Conservation (phyloP, 1,140 invertebrate genomes). For the Drosophila pectinifera region DNA sequence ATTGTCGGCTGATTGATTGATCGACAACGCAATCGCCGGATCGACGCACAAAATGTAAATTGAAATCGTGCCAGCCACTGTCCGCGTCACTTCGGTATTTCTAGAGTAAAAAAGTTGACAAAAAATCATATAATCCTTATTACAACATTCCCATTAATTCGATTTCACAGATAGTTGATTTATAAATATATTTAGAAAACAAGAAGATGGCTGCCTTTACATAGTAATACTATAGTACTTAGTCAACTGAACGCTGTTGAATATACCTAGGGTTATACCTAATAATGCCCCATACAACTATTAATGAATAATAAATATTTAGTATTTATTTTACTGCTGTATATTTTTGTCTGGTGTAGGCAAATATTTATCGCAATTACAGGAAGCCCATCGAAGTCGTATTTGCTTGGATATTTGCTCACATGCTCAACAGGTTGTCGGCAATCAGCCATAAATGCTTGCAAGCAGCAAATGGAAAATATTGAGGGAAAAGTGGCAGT, state of each 20-base stretch:
- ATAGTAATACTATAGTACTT: not conserved
- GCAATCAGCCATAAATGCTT: conserved; percentile 30
- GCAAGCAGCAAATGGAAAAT: conserved; percentile 21
- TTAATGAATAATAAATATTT: conserved; percentile 4
- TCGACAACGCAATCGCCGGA: conserved; percentile 37
- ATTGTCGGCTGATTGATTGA: conserved; percentile 54
- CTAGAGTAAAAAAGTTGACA: not conserved
- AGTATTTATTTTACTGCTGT: not conserved
- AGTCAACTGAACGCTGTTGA: not conserved
- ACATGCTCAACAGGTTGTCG: conserved; percentile 55
- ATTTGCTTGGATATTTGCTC: conserved; percentile 43
- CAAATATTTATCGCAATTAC: conserved; percentile 63
- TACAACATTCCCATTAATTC: not conserved
- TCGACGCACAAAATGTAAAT: conserved; percentile 56
- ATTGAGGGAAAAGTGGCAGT: not conserved
- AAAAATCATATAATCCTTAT: not conserved
- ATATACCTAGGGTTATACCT: not conserved
- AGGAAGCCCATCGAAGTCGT: conserved; percentile 45
- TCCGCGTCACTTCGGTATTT: conserved; percentile 10
- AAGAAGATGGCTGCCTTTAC: not conserved
- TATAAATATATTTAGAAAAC: not conserved
- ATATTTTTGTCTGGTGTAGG: conserved; percentile 24
- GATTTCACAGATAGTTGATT: too few species aligned
- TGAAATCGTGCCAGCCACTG: conserved; percentile 60
- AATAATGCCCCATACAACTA: not conserved